Evolutionary conservation across 2,797 vertebrate species (phyloP).

Genomic region (Lacerta viridis): DNA sequence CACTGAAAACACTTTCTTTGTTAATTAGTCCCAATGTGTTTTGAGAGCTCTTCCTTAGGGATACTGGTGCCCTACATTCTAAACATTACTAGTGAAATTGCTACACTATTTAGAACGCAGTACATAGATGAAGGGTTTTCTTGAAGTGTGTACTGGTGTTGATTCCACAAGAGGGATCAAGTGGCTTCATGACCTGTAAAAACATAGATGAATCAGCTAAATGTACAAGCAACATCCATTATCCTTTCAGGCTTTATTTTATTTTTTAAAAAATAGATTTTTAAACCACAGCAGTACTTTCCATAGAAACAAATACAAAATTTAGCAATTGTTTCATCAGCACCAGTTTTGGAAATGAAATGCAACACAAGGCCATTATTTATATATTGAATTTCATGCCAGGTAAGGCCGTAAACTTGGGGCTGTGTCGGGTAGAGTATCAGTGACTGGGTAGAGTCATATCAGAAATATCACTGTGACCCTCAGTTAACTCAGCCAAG

Average conservation of each 20-base stretch:
- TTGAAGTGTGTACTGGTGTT: not conserved
- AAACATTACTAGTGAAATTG: not conserved
- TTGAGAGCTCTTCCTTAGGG: slow-evolving; percentile 6
- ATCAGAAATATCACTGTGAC: not conserved
- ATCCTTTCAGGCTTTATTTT: not conserved
- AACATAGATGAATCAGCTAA: not conserved
- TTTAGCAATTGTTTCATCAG: not conserved
- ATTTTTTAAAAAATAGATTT: not conserved
- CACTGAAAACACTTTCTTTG: not conserved
- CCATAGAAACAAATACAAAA: not conserved
- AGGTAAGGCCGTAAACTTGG: not conserved
- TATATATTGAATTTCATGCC: not conserved
- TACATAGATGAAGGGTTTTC: not conserved
- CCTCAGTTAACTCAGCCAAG: not conserved
- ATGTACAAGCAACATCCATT: not conserved
- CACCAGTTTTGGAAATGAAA: not conserved
- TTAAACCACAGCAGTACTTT: not conserved
- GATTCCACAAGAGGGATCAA: not conserved
- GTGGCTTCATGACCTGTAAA: not conserved
- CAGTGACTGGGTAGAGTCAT: not conserved
- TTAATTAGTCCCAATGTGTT: not conserved
- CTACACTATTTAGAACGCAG: not conserved
- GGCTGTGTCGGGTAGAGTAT: not conserved
- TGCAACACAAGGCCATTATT: not conserved
- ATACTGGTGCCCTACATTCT: not conserved